phyloP scores from a whole-genome alignment of 1,140 invertebrate species.

The Papilio dardanus region DNA sequence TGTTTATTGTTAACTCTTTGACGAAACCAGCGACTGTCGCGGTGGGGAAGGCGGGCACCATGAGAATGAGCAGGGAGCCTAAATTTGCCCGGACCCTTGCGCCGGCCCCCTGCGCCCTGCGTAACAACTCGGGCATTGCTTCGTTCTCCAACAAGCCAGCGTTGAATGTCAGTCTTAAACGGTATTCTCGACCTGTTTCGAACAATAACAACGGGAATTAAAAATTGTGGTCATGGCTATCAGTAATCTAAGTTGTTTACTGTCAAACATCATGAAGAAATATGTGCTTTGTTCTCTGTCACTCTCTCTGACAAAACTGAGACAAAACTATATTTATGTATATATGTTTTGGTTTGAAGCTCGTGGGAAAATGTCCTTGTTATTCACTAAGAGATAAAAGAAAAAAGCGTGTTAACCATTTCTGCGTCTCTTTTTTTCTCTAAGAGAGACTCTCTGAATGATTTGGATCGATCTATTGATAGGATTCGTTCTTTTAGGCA shows the following conservation, averaged over 20 bases:
- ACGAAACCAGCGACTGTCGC: constrained; percentile 53
- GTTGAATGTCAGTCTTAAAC: constrained; percentile 58
- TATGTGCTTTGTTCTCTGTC: too few relatives aligned
- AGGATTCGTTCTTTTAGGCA: not conserved
- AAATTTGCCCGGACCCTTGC: constrained; percentile 62
- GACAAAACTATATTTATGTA: too few relatives aligned
- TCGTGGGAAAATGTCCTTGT: too few relatives aligned
- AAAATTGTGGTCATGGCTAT: not conserved
- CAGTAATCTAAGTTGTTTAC: not conserved
- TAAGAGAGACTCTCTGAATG: too few relatives aligned
- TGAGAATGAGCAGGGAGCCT: constrained; percentile 63
- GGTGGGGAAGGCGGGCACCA: constrained; percentile 59
- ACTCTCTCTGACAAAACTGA: too few relatives aligned
- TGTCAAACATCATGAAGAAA: not conserved
- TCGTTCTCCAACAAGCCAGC: constrained; percentile 44
- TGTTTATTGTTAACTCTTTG: constrained; percentile 54
- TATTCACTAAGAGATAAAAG: too few relatives aligned
- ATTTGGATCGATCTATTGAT: too few relatives aligned
- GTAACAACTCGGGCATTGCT: constrained; percentile 47
- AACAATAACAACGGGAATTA: not conserved
- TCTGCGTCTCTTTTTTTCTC: too few relatives aligned
- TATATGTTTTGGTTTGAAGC: too few relatives aligned
- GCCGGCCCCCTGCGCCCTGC: constrained; percentile 45
- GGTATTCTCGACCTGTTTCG: constrained; percentile 67
- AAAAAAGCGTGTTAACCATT: not conserved